Evolutionary conservation across 2,797 vertebrate species (phyloP).

Genomic region (Gephyroberyx darwinii): DNA sequence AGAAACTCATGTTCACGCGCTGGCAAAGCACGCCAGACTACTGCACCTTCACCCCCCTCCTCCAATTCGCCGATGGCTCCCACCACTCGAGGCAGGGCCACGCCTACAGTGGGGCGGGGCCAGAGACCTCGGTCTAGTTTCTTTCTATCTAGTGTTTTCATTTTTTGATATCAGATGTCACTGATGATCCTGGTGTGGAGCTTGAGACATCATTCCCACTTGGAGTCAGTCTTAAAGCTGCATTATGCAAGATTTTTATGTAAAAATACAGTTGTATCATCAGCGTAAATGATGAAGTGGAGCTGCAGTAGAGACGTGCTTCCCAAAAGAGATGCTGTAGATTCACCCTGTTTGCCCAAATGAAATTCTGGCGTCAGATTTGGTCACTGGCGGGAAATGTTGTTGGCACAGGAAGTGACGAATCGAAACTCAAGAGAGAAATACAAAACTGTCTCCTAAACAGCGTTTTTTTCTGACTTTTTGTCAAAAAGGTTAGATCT

Average conservation of each 20-base stretch:
- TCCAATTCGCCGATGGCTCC: conserved; percentile 77
- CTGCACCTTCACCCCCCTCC: conserved; percentile 83
- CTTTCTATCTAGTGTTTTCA: neutral
- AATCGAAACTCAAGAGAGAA: no score
- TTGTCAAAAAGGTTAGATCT: no score
- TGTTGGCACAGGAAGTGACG: no score
- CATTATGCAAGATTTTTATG: neutral
- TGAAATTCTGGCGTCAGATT: no score
- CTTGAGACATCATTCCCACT: neutral
- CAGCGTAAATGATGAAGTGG: no score
- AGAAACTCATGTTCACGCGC: conserved; percentile 86
- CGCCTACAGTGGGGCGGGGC: conserved; percentile 77
- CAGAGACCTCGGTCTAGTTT: conserved; percentile 87
- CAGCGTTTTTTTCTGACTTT: no score
- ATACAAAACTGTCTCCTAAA: no score
- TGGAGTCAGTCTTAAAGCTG: neutral
- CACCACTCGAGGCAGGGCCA: conserved; percentile 65
- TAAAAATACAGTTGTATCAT: no score
- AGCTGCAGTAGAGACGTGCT: no score
- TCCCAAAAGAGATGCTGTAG: no score
- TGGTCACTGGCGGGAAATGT: no score
- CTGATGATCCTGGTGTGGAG: neutral
- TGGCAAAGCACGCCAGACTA: conserved; percentile 84
- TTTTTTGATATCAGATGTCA: conserved; percentile 12
- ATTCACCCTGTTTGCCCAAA: no score